A percentile compares a stretch with the other conserved stretches of the same genome.
Evolutionary conservation across 2,888 invertebrate species (phyloP).

Genomic region (Xestoiulus laeticollis): DNA sequence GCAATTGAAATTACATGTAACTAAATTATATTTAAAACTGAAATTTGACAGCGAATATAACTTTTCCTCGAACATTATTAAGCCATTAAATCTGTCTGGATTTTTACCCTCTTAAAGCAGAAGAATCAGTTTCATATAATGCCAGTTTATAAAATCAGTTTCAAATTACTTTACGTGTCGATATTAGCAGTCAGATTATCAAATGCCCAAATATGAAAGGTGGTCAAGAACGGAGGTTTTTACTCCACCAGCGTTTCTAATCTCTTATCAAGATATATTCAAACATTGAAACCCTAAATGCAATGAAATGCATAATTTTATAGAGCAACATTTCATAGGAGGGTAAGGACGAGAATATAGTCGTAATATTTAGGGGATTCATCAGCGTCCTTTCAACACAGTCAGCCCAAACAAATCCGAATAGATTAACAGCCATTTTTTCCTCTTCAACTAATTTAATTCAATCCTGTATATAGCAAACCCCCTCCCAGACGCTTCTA

Average conservation of each 20-base stretch:
- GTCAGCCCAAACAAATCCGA: background rate
- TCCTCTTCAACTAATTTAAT: background rate
- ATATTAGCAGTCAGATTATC: too few relatives aligned
- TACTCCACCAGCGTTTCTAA: background rate
- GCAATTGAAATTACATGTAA: too few relatives aligned
- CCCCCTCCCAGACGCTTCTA: background rate
- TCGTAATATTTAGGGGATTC: background rate
- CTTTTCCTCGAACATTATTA: too few relatives aligned
- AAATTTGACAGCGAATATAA: too few relatives aligned
- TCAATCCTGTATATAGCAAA: background rate
- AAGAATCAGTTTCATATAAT: too few relatives aligned
- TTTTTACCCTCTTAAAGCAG: too few relatives aligned
- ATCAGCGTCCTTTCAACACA: background rate
- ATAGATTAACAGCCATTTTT: background rate
- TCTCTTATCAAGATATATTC: background rate
- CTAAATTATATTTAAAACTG: too few relatives aligned
- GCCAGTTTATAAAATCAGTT: too few relatives aligned
- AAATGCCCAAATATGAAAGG: background rate
- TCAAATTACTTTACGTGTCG: too few relatives aligned
- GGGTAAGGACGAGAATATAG: background rate
- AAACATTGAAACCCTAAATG: background rate
- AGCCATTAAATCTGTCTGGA: too few relatives aligned
- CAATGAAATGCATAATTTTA: background rate
- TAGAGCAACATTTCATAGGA: background rate
- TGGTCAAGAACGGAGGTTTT: background rate